phyloP scores from a whole-genome alignment of 2,113 vertebrate species.

The Elanus axillaris region DNA sequence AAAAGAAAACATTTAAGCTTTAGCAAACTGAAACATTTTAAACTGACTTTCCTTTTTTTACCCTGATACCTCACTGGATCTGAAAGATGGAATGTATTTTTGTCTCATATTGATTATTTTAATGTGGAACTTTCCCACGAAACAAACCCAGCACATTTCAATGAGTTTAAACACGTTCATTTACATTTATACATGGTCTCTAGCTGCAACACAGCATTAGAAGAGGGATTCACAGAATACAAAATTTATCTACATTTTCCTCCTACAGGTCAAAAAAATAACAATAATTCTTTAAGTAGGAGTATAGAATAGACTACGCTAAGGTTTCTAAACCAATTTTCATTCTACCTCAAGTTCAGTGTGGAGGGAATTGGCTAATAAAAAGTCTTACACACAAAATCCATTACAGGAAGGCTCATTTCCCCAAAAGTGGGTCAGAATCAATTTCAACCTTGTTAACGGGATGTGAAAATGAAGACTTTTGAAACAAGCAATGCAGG shows the following conservation, averaged over 20 bases:
- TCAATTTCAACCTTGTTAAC: slow-evolving; percentile 33
- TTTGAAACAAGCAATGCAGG: slow-evolving; percentile 4
- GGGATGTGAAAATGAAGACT: neutral
- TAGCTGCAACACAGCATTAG: neutral
- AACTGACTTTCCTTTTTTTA: neutral
- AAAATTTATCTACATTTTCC: neutral
- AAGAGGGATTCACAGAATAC: neutral
- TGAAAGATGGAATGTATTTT: neutral
- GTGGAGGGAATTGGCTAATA: slow-evolving; percentile 58
- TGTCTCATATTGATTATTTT: neutral
- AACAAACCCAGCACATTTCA: neutral
- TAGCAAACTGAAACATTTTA: neutral
- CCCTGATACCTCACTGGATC: neutral
- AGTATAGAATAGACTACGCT: neutral
- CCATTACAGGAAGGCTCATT: slow-evolving; percentile 52
- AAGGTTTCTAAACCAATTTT: slow-evolving; percentile 53
- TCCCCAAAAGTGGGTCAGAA: slow-evolving; percentile 48
- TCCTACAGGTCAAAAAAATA: neutral
- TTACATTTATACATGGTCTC: neutral
- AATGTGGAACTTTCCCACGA: neutral
- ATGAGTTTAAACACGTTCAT: neutral
- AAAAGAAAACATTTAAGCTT: neutral
- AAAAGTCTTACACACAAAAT: slow-evolving; percentile 52
- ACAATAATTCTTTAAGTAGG: neutral
- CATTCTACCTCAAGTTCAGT: slow-evolving; percentile 10